Percentiles rank a stretch among this genome's conserved stretches.
These are phyloP conservation scores for Ceramica pisi DNA, from an alignment of 2,888 invertebrate species.

Conservation along the genomic window DNA sequence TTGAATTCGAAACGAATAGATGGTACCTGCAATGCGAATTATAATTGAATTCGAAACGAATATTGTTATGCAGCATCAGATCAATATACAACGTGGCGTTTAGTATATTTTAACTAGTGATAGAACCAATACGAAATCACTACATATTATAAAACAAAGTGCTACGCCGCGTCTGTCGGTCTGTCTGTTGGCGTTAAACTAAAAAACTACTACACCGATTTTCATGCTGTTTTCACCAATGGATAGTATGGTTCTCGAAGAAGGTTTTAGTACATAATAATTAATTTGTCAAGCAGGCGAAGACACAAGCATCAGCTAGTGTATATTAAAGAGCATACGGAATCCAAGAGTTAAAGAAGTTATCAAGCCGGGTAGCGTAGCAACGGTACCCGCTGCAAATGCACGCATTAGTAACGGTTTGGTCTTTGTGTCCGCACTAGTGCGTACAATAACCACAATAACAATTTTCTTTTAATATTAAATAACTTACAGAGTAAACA, in stretches of 20 bases:
- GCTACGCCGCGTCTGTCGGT: too few relatives aligned
- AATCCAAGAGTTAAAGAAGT: background rate
- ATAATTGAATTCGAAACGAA: background rate
- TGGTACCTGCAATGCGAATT: background rate
- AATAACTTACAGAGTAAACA: too few relatives aligned
- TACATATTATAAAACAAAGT: too few relatives aligned
- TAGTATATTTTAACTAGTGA: background rate
- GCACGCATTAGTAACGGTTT: conserved; percentile 4
- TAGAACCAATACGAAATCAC: background rate
- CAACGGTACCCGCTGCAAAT: conserved; percentile 1
- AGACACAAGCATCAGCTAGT: too few relatives aligned
- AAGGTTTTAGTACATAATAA: too few relatives aligned
- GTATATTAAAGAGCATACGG: background rate
- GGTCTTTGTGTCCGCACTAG: background rate
- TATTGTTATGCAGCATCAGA: background rate
- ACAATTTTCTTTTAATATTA: background rate
- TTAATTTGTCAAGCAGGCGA: too few relatives aligned
- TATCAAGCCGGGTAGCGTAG: conserved; percentile 5
- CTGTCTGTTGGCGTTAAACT: too few relatives aligned
- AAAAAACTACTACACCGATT: too few relatives aligned
- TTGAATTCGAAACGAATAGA: background rate
- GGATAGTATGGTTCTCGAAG: too few relatives aligned
- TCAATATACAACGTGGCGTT: background rate
- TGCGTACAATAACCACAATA: background rate
- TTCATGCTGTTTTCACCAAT: too few relatives aligned